A percentile compares a stretch with the other conserved stretches of the same genome.
These are phyloP conservation scores for Sphenodon punctatus DNA, from an alignment of 2,797 vertebrate genomes.

Conservation along the genomic window DNA sequence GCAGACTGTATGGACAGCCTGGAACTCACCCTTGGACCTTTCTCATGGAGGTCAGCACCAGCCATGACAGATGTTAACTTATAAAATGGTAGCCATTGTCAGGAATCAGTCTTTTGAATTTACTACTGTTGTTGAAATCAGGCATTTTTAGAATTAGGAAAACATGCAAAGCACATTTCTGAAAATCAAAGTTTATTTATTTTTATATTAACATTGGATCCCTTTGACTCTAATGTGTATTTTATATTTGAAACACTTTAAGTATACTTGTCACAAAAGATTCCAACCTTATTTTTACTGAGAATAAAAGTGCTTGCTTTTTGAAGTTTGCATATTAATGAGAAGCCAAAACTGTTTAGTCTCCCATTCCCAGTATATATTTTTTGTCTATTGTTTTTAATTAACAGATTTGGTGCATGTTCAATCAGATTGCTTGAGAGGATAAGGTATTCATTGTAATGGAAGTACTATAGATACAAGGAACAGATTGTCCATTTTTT, in stretches of 20 bases:
- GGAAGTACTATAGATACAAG: background rate
- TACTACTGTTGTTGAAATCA: constrained; percentile 14
- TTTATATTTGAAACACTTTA: background rate
- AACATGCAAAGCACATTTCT: background rate
- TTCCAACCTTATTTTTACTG: background rate
- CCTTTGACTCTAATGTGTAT: background rate
- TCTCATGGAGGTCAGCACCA: too few relatives aligned
- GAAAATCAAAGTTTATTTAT: background rate
- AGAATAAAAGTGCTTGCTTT: background rate
- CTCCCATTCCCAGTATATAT: background rate
- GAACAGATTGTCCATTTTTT: background rate
- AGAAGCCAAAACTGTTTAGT: background rate
- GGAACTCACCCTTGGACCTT: too few relatives aligned
- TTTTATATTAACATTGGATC: constrained; percentile 21
- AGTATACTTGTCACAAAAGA: background rate
- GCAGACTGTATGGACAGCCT: too few relatives aligned
- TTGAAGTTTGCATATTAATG: background rate
- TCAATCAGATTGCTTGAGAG: background rate
- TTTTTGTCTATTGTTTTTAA: background rate
- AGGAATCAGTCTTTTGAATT: constrained; percentile 50
- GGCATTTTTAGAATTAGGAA: constrained; percentile 36
- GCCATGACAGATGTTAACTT: constrained; percentile 54
- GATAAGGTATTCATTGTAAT: background rate
- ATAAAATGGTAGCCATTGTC: constrained; percentile 56
- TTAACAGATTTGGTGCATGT: background rate